These are phyloP conservation scores for Microcebus jonahi DNA, from an alignment of 2,113 vertebrate genomes.

Conservation along the genomic window DNA sequence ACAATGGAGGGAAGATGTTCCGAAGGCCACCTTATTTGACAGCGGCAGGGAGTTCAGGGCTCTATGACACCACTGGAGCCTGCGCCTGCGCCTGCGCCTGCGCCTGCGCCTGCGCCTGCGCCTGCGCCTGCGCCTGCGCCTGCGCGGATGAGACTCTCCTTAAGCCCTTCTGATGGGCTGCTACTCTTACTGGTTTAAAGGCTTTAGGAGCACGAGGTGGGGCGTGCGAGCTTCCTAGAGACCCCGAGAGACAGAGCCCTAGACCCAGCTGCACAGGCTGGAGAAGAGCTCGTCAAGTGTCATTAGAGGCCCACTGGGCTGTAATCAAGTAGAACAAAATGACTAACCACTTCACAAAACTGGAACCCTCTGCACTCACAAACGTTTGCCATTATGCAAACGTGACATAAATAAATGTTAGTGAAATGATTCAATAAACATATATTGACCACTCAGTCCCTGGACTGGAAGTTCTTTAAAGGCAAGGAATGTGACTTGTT, in stretches of 20 bases:
- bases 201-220: not conserved
- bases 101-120: accelerated
- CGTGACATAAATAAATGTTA: not conserved
- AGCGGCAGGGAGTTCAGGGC: not conserved
- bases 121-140: accelerated
- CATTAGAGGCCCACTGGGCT: not conserved
- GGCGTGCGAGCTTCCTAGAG: not conserved
- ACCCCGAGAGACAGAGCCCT: accelerated
- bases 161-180: not conserved
- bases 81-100: accelerated
- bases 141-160: not conserved
- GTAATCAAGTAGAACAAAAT: not conserved
- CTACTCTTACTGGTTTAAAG: accelerated
- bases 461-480: not conserved
- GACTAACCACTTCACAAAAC: not conserved
- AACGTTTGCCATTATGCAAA: not conserved
- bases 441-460: not conserved
- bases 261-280: not conserved
- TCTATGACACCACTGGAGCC: not conserved
- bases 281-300: too few species aligned
- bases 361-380: not conserved
- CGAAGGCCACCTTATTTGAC: not conserved
- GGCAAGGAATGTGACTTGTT: not conserved
- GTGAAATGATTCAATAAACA: not conserved
- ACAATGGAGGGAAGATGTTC: not conserved